Conservation (phyloP, 2,888 invertebrate species). For the Drosophila tripunctata region DNA sequence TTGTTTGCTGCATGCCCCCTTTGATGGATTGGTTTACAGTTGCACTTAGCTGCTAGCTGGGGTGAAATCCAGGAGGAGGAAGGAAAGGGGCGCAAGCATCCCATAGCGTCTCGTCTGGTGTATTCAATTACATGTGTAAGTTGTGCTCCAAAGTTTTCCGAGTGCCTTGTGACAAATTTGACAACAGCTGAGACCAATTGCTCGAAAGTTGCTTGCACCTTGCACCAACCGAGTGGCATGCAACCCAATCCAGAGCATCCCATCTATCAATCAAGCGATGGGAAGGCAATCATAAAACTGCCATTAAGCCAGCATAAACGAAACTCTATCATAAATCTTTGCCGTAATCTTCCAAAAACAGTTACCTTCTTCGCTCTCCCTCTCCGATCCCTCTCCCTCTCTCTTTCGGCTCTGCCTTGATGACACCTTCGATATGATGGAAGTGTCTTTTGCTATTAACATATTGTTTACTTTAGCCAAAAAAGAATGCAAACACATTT, state of each 20-base stretch:
- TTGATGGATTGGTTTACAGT: constrained; percentile 74
- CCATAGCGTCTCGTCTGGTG: constrained; percentile 14
- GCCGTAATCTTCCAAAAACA: constrained; percentile 69
- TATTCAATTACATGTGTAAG: constrained; percentile 79
- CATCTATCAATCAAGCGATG: constrained; percentile 67
- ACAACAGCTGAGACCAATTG: constrained; percentile 78
- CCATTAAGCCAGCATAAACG: constrained; percentile 63
- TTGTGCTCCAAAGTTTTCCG: constrained; percentile 68
- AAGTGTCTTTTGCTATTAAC: constrained; percentile 58
- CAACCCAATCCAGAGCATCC: constrained; percentile 30
- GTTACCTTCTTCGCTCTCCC: constrained; percentile 9
- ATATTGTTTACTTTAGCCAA: constrained; percentile 71
- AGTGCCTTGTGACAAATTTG: constrained; percentile 74
- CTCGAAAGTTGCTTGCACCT: constrained; percentile 39
- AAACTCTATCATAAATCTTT: constrained; percentile 70
- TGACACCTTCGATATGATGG: constrained; percentile 12
- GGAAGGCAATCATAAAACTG: constrained; percentile 75
- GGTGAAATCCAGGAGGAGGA: background rate
- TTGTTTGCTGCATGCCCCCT: constrained; percentile 53
- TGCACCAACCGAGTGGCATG: constrained; percentile 13
- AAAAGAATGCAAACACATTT: constrained; percentile 62
- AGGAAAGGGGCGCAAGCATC: no score
- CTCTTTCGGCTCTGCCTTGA: background rate
- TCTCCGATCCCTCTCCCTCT: background rate
- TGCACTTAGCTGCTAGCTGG: constrained; percentile 50